Percentiles rank a stretch among this genome's conserved stretches.
These are phyloP conservation scores for Genyomyrus donnyi DNA, from an alignment of 2,113 vertebrate genomes.

Conservation along the genomic window DNA sequence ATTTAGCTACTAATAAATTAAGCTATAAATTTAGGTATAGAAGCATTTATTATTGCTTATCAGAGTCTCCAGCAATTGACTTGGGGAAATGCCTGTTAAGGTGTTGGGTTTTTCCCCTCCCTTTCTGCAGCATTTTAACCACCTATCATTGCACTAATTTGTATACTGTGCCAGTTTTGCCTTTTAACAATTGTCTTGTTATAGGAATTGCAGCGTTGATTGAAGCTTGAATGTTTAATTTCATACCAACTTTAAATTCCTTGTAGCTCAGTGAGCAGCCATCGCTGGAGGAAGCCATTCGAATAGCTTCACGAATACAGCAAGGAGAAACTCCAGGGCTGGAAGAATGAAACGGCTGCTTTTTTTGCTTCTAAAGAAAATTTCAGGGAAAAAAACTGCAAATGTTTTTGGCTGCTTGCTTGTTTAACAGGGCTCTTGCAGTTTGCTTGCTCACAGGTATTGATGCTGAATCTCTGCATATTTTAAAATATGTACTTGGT, in stretches of 20 bases:
- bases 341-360: conserved; percentile 72
- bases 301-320: conserved; percentile 97
- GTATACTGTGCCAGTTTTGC: not conserved
- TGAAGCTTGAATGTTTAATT: not conserved
- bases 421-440: conserved; percentile 18
- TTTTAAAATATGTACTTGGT: conserved; percentile 70
- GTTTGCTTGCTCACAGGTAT: conserved; percentile 8
- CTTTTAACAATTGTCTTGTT: not conserved
- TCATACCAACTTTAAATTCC: conserved; percentile 6
- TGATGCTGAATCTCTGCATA: conserved; percentile 47
- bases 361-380: conserved; percentile 43
- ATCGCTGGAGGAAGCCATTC: conserved; percentile 96
- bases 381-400: conserved; percentile 37
- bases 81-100: not conserved
- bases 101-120: not conserved
- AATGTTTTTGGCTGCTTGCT: conserved; percentile 1
- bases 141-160: not conserved
- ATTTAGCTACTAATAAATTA: not conserved
- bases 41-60: not conserved
- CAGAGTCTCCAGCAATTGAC: not conserved
- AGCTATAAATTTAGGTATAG: not conserved
- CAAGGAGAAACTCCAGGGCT: conserved; percentile 92
- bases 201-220: not conserved
- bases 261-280: conserved; percentile 90
- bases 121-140: not conserved